These are phyloP conservation scores for Papilio protenor DNA, from an alignment of 2,888 invertebrate genomes.

Conservation along the genomic window DNA sequence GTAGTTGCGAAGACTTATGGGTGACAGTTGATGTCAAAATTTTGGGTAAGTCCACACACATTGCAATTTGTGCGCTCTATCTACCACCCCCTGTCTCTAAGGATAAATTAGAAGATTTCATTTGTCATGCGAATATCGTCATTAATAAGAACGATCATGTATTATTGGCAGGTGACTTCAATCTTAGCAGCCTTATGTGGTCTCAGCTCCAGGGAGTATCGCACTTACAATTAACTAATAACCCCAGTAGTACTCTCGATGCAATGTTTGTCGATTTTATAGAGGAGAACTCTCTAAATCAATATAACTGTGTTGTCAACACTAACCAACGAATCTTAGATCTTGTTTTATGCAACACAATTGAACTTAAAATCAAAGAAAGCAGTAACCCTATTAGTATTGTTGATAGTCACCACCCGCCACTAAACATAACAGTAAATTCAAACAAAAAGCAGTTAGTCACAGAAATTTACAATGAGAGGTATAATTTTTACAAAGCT, in stretches of 20 bases:
- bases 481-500: neutral
- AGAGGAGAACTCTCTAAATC: neutral
- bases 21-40: neutral
- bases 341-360: conserved; percentile 2
- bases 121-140: neutral
- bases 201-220: neutral
- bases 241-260: neutral
- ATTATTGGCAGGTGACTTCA: neutral
- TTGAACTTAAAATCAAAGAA: neutral
- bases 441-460: neutral
- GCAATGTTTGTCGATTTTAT: conserved; percentile 18
- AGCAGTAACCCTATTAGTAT: neutral
- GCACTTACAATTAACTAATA: neutral
- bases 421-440: neutral
- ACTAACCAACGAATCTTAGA: neutral
- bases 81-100: conserved; percentile 1
- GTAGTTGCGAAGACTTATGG: conserved; percentile 23
- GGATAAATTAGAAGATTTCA: conserved; percentile 22
- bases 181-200: conserved; percentile 13
- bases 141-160: neutral
- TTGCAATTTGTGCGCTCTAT: neutral
- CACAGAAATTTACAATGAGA: neutral
- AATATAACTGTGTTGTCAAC: neutral
- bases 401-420: conserved; percentile 6
- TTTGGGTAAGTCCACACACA: neutral